These are phyloP conservation scores for Nasalis larvatus DNA, from an alignment of 2,113 vertebrate genomes.

Conservation along the genomic window DNA sequence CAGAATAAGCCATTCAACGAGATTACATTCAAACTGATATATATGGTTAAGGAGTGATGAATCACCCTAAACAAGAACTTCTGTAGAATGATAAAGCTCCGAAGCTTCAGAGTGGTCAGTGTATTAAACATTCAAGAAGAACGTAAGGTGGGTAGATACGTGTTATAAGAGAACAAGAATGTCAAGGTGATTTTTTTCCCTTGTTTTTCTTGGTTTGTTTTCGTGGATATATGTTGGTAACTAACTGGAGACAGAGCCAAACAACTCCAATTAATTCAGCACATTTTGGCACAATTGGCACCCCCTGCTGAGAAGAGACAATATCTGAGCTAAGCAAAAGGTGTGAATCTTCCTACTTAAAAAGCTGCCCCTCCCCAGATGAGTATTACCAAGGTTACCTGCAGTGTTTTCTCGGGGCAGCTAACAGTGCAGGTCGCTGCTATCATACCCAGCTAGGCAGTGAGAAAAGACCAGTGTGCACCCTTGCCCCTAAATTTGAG, in stretches of 20 bases:
- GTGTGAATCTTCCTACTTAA: slow-evolving; percentile 55
- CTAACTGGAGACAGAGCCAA: slow-evolving; percentile 54
- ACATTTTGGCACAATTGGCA: slow-evolving; percentile 52
- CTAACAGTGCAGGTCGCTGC: neutral
- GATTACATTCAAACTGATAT: neutral
- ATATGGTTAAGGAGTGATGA: neutral
- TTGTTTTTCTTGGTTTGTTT: neutral
- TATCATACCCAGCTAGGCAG: neutral
- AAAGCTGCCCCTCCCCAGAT: neutral
- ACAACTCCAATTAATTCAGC: slow-evolving; percentile 73
- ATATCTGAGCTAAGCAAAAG: slow-evolving; percentile 66
- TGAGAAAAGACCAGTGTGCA: neutral
- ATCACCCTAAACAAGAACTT: neutral
- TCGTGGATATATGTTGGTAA: slow-evolving; percentile 1
- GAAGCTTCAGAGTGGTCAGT: neutral
- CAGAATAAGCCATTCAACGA: neutral
- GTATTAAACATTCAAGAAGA: neutral
- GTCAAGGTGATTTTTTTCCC: slow-evolving; percentile 15
- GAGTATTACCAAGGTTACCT: slow-evolving; percentile 3
- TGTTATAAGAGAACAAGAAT: neutral
- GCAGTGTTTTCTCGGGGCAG: slow-evolving; percentile 40
- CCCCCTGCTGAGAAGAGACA: slow-evolving; percentile 61
- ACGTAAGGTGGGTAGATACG: neutral
- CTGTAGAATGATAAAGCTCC: neutral
- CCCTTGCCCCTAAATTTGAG: neutral